Conservation (phyloP, 2,888 invertebrate genomes). For the Lepidocyrtoides sp. region DNA sequence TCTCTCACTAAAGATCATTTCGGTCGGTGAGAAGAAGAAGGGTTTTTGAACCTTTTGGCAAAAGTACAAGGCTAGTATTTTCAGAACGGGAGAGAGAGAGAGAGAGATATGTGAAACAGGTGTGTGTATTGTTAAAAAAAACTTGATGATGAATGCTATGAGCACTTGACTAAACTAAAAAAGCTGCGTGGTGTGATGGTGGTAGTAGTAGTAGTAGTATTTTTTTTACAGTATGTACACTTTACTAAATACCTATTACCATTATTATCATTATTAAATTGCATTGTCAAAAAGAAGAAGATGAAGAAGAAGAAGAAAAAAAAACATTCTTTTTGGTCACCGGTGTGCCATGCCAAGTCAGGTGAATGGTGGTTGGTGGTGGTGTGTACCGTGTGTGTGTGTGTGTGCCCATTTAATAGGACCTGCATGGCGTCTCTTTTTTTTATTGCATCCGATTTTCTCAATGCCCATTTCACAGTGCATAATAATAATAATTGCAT, state of each 20-base stretch:
- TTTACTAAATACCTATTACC: conserved; percentile 11
- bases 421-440: conserved; percentile 48
- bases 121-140: too few species aligned
- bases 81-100: too few species aligned
- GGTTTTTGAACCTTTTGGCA: conserved; percentile 75
- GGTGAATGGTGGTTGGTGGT: too few species aligned
- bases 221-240: too few species aligned
- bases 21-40: neutral
- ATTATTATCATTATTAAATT: neutral
- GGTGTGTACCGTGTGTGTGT: conserved; percentile 22
- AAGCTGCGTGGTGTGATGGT: too few species aligned
- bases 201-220: too few species aligned
- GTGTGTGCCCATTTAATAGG: conserved; percentile 45
- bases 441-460: conserved; percentile 48
- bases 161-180: too few species aligned
- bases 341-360: conserved; percentile 19
- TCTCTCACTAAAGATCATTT: neutral
- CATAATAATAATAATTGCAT: conserved; percentile 28
- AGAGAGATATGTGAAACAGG: neutral
- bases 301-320: too few species aligned
- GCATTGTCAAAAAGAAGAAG: too few species aligned
- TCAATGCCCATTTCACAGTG: conserved; percentile 2
- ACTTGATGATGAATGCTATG: too few species aligned
- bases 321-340: conserved; percentile 51
- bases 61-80: too few species aligned